Percentiles rank a stretch among this genome's conserved stretches.
Evolutionary conservation across 2,797 vertebrate species (phyloP).

Genomic region (Prionace glauca): DNA sequence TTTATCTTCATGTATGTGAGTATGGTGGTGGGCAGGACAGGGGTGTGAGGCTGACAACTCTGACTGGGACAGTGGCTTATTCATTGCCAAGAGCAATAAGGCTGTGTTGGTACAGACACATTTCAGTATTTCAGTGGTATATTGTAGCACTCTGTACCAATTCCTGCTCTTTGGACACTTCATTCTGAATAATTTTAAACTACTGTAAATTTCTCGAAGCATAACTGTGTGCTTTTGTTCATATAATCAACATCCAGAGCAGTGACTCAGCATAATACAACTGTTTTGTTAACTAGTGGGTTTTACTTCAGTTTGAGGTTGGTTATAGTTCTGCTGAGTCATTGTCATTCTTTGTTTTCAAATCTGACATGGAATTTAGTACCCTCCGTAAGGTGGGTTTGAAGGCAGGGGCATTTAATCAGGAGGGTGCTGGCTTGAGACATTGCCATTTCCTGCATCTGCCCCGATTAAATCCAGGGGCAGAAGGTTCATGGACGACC

Average conservation of each 20-base stretch:
- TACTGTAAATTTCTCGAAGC: no score
- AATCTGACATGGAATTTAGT: neutral
- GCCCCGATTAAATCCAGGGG: no score
- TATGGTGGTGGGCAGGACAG: neutral
- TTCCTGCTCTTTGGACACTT: neutral
- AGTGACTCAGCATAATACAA: neutral
- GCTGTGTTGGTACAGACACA: neutral
- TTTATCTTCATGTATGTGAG: neutral
- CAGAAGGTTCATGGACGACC: no score
- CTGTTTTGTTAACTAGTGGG: no score
- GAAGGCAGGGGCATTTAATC: no score
- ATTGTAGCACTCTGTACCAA: no score
- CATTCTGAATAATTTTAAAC: neutral
- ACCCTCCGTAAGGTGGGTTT: no score
- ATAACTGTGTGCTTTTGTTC: neutral
- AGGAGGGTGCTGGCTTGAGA: no score
- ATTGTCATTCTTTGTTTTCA: neutral
- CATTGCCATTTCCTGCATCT: no score
- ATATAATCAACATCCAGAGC: neutral
- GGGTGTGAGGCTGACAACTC: neutral
- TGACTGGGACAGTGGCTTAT: neutral
- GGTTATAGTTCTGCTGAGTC: neutral
- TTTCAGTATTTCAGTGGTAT: neutral
- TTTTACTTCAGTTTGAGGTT: neutral
- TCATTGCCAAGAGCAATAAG: neutral